Evolutionary conservation across 2,888 invertebrate species (phyloP), one percentile per base, ranked within the genome.

Genomic region (Meteorus colon): DNA sequence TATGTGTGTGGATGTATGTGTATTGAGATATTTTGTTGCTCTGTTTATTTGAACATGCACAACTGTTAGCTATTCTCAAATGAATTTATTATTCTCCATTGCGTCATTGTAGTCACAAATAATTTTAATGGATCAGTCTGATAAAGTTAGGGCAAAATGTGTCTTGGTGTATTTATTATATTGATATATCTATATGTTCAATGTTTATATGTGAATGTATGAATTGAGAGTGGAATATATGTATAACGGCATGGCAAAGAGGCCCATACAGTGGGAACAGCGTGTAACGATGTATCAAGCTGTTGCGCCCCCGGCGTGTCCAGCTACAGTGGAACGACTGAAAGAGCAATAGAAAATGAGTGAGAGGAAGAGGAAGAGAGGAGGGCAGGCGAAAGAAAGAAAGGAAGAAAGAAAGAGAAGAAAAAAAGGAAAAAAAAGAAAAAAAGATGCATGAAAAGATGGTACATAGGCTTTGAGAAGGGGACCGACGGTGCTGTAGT

Each of bases 271-370:
- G 84, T 84, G 84, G 86, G 84, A 87, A 86, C 86, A 86, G 86
- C 88, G 87, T 89, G 88, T 89, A 89, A 88, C 89, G 88, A 89
- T 89, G 89, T 87, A 89, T 88, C 88, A 88, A 87, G 87, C 89
- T 87, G 88, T 88, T 89, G 89, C 88, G 89, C 89, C 89, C 88
- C 88, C 85, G 89, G 89, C 89, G 86, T 86, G 89, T 88, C 87
- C 88, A 84, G 84, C 86, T 84, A 87, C 87, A 84, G 84, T 84
- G 85, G 85, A 87, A 85, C 84, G 84, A 66, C 72, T 24, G 71
- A 59, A 27, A 19, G n/a, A 65, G 65, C 3, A 24, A 66, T n/a
- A 19, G 66, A 24, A 4, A 3, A 41, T 10, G 12, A 31, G 48
- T 48, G 48, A 67, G 19, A 67, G 41, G 19, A 37, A n/a, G 10